Base-by-base conservation (phyloP, 2,113 vertebrate genomes). In the Mobula hypostoma region DNA sequence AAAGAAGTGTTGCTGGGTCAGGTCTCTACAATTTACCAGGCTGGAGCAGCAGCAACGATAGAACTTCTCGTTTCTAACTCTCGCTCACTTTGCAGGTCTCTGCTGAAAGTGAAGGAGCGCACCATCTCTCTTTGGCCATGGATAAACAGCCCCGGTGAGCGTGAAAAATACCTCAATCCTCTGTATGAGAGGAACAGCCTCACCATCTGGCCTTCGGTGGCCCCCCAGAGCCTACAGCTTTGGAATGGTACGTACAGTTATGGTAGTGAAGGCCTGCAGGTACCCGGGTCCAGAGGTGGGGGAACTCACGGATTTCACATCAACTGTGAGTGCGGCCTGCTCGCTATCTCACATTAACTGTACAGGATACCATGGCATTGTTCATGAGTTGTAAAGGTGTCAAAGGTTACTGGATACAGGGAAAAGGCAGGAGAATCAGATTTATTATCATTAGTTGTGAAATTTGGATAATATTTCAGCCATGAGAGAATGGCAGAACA, bases 121-220 rank as follows among this genome's bases (percentile, higher is more conserved):
- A 98, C 98, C 0, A 97, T 97, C 95, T 98, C 98, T 40, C 96
- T 98, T 94, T 98, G 98, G 96, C 96, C 95, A 78, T 96, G 95
- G 94, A 94, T 99, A 88, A 94, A 97, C 85, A 96, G 95, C 94
- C 96, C 96, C 0, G 78, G 21, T 0, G 95, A 97, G 95, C 95
- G 76, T 94, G 94, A 95, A 9, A 92, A 94, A 27, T 96, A 96
- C 95, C 94, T 94, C 40, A 98, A 98, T 95, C 97, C 97, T 0
- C 95, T 98, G 29, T 98, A 97, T 78, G 94, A 97, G 0, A 95
- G 56, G 95, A 98, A 96, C 24, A 94, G 96, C 29, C 85, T 98
- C 94, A 97, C 97, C 58, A 97, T 97, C 95, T 98, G 98, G 98
- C 98, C 98, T 19, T 98, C 98, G 0, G 97, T 98, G 7, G 97